phyloP scores from a whole-genome alignment of 2,113 vertebrate species.

The Ictalurus punctatus region DNA sequence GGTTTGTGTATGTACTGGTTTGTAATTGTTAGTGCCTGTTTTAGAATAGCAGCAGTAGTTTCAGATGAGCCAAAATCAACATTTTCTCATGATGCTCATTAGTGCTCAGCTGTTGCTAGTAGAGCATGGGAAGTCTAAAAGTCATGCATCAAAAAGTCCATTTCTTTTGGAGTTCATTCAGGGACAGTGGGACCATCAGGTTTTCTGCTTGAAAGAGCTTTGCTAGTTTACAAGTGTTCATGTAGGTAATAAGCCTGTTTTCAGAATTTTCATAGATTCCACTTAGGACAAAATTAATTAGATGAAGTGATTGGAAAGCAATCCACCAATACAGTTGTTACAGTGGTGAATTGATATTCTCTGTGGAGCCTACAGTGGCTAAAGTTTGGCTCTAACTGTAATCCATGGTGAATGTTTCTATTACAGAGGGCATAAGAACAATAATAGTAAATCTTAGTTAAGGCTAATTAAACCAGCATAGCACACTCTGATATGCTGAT shows the following conservation, averaged over 20 bases:
- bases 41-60: slow-evolving; percentile 33
- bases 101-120: slow-evolving; percentile 36
- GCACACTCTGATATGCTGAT: neutral
- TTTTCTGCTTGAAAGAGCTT: neutral
- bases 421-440: neutral
- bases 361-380: neutral
- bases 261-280: neutral
- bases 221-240: neutral
- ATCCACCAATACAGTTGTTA: neutral
- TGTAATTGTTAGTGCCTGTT: slow-evolving; percentile 25
- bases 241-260: neutral
- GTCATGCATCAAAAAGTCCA: slow-evolving; percentile 17
- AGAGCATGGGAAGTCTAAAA: slow-evolving; percentile 38
- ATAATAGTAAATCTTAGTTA: neutral
- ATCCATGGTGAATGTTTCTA: neutral
- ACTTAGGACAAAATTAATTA: neutral
- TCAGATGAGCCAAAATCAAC: slow-evolving; percentile 24
- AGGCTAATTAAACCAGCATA: neutral
- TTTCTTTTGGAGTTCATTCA: neutral
- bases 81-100: slow-evolving; percentile 36
- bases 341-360: neutral
- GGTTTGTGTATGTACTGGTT: slow-evolving; percentile 21
- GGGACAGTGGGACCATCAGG: slow-evolving; percentile 17
- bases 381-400: neutral
- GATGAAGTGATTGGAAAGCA: neutral